Base-by-base conservation (phyloP, 2,888 invertebrate genomes). In the Andrena bicolor region DNA sequence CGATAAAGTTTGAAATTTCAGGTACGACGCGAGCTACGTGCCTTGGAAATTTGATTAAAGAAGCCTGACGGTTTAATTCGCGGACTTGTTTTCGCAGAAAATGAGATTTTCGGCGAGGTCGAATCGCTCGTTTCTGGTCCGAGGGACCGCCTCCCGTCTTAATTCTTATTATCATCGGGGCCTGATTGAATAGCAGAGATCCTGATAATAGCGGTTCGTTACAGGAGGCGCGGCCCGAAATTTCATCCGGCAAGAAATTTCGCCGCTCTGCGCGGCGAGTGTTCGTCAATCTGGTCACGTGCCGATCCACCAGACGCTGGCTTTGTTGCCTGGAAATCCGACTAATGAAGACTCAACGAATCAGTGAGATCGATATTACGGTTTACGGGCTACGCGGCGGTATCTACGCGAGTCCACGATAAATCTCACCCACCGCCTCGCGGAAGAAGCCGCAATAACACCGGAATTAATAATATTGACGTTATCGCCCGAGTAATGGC, bases 321-420 rank as follows among this genome's bases (percentile, higher is more conserved):
- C 80, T 87, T 87, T 87, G 88, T 88, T 83, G 82, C 66, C 76
- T 65, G 81, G 53, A 84, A 80, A 84, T 87, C 69, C 80, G 74
- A 70, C 86, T 87, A 89, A 89, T 81, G 89, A 87, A 85, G 81
- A 77, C 81, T 75, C 82, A 80, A 82, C 74, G 76, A 84, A 87
- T 82, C 82, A 73, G 41, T 48, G 66, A 69, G 86, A 79, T 86
- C 85, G 81, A 87, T 88, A 84, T 73, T 56, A 65, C 68, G 70
- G 41, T 68, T 68, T 72, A 63, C 64, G 56, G 56, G 64, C 64
- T 75, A 63, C 66, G 56, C 58, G 30, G 4, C 13, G 32, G 20
- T 5, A 51, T 56, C 28, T 4, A 26, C 41, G 56, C 23, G 65
- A 48, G 20, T 23, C n/a, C 58, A 28, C 26, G 30, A 60, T 71